These are phyloP conservation scores for Andrena haemorrhoa DNA, from an alignment of 2,888 invertebrate species.

Conservation along the genomic window DNA sequence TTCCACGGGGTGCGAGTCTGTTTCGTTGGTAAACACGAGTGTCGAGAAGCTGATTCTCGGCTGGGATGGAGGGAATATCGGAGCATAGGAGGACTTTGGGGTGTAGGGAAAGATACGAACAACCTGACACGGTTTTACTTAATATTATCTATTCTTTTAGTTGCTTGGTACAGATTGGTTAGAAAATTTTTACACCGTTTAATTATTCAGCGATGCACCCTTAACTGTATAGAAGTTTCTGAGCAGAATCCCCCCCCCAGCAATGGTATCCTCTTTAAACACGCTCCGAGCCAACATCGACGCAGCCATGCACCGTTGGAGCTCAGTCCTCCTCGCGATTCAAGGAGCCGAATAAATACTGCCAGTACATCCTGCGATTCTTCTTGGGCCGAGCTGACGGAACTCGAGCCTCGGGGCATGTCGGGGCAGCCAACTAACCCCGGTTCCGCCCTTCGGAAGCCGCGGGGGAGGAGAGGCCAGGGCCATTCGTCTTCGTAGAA, in stretches of 20 bases:
- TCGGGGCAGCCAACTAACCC: constrained; percentile 38
- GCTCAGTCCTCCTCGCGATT: constrained; percentile 43
- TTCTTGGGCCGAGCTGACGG: constrained; percentile 53
- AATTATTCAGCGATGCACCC: no score
- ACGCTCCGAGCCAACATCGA: not conserved
- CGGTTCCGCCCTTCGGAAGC: constrained; percentile 62
- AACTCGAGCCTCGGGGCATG: constrained; percentile 23
- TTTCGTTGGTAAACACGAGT: constrained; percentile 21
- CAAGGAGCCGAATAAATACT: constrained; percentile 58
- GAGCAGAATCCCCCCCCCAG: no score
- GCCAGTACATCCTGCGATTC: constrained; percentile 61
- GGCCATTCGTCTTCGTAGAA: constrained; percentile 78
- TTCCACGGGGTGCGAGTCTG: not conserved
- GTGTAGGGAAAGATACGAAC: not conserved
- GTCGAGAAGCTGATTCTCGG: not conserved
- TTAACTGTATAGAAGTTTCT: no score
- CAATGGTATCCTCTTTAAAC: not conserved
- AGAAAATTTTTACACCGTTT: not conserved
- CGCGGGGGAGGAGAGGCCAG: constrained; percentile 42
- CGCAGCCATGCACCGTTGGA: constrained; percentile 11
- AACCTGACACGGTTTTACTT: no score
- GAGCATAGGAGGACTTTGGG: not conserved
- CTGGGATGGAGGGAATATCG: not conserved
- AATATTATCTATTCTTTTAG: no score
- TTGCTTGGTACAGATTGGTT: no score